Conservation (phyloP, 2,888 invertebrate genomes). For the Agrotis puta region DNA sequence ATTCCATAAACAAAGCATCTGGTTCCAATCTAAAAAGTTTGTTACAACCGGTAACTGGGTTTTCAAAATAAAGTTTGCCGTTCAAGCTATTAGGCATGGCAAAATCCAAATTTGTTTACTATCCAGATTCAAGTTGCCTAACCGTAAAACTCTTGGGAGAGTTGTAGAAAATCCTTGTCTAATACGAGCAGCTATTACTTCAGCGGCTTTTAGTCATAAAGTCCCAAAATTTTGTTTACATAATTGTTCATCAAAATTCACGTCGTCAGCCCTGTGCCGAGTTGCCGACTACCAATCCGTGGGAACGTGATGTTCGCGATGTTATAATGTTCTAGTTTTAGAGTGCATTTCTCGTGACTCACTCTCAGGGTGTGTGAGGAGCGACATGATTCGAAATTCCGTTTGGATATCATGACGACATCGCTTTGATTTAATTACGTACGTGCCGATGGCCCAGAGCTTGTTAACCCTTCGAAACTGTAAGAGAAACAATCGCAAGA, state of each 20-base stretch:
- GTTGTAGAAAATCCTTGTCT: constrained; percentile 39
- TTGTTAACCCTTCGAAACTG: constrained; percentile 47
- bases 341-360: constrained; percentile 72
- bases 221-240: constrained; percentile 45
- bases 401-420: constrained; percentile 64
- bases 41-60: constrained; percentile 15
- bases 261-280: constrained; percentile 58
- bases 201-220: constrained; percentile 23
- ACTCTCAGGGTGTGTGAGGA: constrained; percentile 57
- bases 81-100: constrained; percentile 5
- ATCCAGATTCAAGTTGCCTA: constrained; percentile 19
- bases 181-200: neutral
- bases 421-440: constrained; percentile 59
- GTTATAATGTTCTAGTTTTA: constrained; percentile 73
- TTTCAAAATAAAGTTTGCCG: constrained; percentile 37
- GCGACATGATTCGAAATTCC: constrained; percentile 61
- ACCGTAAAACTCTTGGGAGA: constrained; percentile 40
- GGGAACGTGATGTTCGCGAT: constrained; percentile 68
- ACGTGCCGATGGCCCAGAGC: constrained; percentile 49
- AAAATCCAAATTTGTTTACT: constrained; percentile 41
- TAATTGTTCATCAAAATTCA: constrained; percentile 50
- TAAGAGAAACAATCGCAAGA: constrained; percentile 24
- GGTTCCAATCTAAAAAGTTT: constrained; percentile 34
- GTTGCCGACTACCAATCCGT: constrained; percentile 54
- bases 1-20: constrained; percentile 41